A percentile compares a stretch with the other conserved stretches of the same genome.
Conservation (phyloP, 2,113 vertebrate genomes). For the Hemichromis elongatus region DNA sequence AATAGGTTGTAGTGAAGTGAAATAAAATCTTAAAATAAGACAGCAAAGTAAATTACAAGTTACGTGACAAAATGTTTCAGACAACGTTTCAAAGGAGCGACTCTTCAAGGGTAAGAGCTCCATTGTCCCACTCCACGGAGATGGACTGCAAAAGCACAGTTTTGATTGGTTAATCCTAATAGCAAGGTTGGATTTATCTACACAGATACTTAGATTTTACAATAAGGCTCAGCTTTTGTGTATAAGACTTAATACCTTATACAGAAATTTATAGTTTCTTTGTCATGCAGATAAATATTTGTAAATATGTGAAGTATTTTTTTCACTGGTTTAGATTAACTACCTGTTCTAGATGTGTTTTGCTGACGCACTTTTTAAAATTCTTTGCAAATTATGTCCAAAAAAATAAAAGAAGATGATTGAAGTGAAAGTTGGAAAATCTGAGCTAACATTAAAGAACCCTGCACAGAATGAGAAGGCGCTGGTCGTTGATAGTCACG, state of each 20-base stretch:
- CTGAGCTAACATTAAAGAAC: background rate
- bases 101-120: background rate
- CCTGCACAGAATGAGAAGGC: background rate
- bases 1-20: background rate
- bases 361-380: background rate
- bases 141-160: background rate
- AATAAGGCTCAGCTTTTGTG: background rate
- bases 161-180: background rate
- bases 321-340: background rate
- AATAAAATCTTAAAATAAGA: background rate
- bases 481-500: background rate
- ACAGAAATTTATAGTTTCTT: background rate
- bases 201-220: background rate
- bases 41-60: background rate
- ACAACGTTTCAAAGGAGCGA: background rate
- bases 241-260: background rate
- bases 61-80: background rate
- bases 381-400: background rate
- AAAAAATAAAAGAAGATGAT: background rate
- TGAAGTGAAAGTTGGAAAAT: background rate
- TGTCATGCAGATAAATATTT: background rate
- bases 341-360: background rate
- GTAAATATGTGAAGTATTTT: background rate
- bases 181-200: background rate
- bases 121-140: background rate